Conservation (phyloP, 2,888 invertebrate genomes). For the Luperina nickerlii region DNA sequence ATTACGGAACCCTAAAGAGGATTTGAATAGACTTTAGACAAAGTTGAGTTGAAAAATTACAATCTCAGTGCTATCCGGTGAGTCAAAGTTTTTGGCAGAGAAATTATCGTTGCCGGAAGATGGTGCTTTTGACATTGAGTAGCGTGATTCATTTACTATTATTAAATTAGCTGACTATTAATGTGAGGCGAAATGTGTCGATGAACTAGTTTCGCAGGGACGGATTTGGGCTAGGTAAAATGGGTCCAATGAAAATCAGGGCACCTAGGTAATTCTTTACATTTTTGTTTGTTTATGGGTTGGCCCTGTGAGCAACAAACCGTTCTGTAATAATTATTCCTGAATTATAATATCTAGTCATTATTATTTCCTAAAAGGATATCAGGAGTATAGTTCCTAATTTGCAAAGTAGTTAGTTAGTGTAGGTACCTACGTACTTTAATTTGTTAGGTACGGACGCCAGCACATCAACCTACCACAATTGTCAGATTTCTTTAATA, state of each 20-base stretch:
- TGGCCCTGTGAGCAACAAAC: no score
- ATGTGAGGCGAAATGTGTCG: conserved; percentile 42
- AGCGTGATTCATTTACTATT: conserved; percentile 62
- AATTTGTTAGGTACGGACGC: no score
- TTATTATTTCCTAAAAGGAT: not conserved
- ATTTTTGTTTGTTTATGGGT: not conserved
- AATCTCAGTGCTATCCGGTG: conserved; percentile 28
- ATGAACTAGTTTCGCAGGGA: conserved; percentile 53
- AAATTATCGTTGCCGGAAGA: conserved; percentile 47
- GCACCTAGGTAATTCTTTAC: not conserved
- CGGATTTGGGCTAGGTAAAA: not conserved
- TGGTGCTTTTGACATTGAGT: conserved; percentile 61
- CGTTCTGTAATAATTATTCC: not conserved
- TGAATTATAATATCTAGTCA: not conserved
- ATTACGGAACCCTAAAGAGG: not conserved
- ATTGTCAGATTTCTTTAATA: no score
- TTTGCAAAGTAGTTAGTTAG: no score
- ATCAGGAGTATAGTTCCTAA: no score
- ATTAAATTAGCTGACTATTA: conserved; percentile 51
- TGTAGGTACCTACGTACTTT: no score
- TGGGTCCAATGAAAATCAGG: not conserved
- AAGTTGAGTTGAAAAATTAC: conserved; percentile 41
- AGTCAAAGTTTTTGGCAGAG: conserved; percentile 65
- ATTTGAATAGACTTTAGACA: conserved; percentile 22
- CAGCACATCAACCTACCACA: no score